Evolutionary conservation across 2,797 vertebrate genomes (phyloP).

Genomic region (Pangasius djambal): DNA sequence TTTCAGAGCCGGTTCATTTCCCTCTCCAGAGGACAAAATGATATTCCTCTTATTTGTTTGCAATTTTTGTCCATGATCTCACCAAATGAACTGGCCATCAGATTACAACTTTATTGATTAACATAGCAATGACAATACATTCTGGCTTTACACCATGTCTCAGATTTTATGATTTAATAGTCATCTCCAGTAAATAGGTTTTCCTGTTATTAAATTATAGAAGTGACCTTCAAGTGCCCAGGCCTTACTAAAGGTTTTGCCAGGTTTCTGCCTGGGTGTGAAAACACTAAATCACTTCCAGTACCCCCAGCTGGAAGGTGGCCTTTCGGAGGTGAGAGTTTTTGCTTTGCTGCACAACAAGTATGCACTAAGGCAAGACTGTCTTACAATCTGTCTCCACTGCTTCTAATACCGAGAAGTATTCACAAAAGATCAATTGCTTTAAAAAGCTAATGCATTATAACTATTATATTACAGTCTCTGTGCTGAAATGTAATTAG

Average conservation of each 20-base stretch:
- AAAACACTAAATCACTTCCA: slow-evolving; percentile 37
- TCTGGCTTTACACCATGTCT: slow-evolving; percentile 1
- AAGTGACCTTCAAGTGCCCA: slow-evolving; percentile 35
- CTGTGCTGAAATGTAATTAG: not conserved
- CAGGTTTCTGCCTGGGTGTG: slow-evolving; percentile 42
- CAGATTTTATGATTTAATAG: slow-evolving; percentile 7
- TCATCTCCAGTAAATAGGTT: not conserved
- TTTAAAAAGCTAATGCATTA: not conserved
- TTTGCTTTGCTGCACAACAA: slow-evolving; percentile 2
- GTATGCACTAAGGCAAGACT: not conserved
- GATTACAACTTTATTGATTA: slow-evolving; percentile 48
- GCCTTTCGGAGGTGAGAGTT: slow-evolving; percentile 27
- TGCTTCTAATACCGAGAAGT: not conserved
- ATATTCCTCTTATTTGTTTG: slow-evolving; percentile 35
- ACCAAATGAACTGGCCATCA: slow-evolving; percentile 35
- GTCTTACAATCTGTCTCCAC: not conserved
- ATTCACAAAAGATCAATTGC: not conserved
- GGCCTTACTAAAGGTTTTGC: slow-evolving; percentile 21
- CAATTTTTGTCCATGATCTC: slow-evolving; percentile 42
- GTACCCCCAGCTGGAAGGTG: not conserved
- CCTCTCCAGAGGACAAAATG: slow-evolving; percentile 6
- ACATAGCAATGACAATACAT: slow-evolving; percentile 26
- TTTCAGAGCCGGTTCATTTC: slow-evolving; percentile 30
- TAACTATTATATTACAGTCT: not conserved
- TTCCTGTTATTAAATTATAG: not conserved